Conservation (phyloP, 1,140 invertebrate genomes). For the Zaprionus camerounensis region DNA sequence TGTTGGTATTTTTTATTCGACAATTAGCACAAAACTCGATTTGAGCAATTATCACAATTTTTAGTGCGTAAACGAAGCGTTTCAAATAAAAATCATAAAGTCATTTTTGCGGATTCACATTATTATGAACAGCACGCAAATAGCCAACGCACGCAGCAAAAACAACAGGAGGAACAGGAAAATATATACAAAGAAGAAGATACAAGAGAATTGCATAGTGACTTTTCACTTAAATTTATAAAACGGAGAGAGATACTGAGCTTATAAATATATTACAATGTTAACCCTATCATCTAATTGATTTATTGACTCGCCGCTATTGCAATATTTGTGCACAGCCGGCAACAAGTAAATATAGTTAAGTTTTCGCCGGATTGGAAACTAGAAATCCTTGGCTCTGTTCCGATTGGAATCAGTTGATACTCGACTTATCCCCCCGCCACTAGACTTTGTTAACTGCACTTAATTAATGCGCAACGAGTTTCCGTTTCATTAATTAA, state of each 20-base stretch:
- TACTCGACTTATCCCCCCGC: neutral
- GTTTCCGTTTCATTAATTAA: neutral
- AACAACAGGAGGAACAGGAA: slow-evolving; percentile 6
- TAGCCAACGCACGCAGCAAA: slow-evolving; percentile 44
- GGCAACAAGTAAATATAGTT: neutral
- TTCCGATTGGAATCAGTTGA: neutral
- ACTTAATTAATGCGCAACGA: neutral
- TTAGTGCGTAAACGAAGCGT: slow-evolving; percentile 68
- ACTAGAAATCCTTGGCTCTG: neutral
- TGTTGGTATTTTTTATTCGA: slow-evolving; percentile 27
- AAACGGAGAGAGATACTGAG: neutral
- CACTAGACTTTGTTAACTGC: too few relatives aligned
- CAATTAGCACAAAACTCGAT: slow-evolving; percentile 63
- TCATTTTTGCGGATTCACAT: slow-evolving; percentile 13
- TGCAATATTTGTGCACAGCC: neutral
- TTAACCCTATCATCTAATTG: neutral
- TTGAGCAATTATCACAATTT: slow-evolving; percentile 61
- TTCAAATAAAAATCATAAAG: slow-evolving; percentile 57
- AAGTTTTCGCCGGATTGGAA: neutral
- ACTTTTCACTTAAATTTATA: neutral
- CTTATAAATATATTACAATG: neutral
- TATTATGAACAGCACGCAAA: slow-evolving; percentile 56
- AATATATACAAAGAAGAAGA: neutral
- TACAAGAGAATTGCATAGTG: neutral
- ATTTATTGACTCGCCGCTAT: neutral